Evolutionary conservation across 1,140 invertebrate genomes (phyloP), one percentile per base, ranked within the genome.

Genomic region (Chironomus tepperi): DNA sequence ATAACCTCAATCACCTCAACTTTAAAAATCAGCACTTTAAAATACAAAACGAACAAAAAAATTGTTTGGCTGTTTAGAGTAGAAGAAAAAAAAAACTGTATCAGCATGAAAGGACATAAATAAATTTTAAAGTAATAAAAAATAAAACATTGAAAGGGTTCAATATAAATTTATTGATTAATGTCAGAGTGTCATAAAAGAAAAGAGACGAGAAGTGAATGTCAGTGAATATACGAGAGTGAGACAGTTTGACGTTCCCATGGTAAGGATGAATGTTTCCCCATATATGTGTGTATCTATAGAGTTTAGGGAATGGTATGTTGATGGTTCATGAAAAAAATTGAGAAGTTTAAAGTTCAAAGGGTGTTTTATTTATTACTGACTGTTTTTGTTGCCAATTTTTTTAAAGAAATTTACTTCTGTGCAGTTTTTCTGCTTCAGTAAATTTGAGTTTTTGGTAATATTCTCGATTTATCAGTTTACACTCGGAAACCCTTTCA

Each of bases 101-200:
- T 57, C 47, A 57, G 47, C 47, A 15, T 57, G 47, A 57, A 57
- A 57, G 47, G 47, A 57, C 47, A 57, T 57, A 70, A 70, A 70
- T 70, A 70, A 70, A 70, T 70, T 70, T 70, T 70, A 19, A 70
- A 70, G 65, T 70, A 70, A 70, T 70, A 70, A 70, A 70, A 70
- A 19, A 70, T 70, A 70, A 21, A 70, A 70, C 65, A 70, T 70
- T 70, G 65, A 70, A 70, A 70, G 65, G 65, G 65, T 70, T 70
- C 65, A 70, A 70, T 70, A 70, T 70, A 70, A 70, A 70, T 70
- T 70, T 70, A 70, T 70, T 70, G 65, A 70, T 70, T 70, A 70
- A 70, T 70, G 65, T 70, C 65, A 70, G 47, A 57, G 65, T 70
- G 65, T 70, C 65, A 70, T 70, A 21, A 70, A 21, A 70, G 18